These are phyloP conservation scores for Crocodylus rhombifer DNA, from an alignment of 2,797 vertebrate species.

Conservation along the genomic window DNA sequence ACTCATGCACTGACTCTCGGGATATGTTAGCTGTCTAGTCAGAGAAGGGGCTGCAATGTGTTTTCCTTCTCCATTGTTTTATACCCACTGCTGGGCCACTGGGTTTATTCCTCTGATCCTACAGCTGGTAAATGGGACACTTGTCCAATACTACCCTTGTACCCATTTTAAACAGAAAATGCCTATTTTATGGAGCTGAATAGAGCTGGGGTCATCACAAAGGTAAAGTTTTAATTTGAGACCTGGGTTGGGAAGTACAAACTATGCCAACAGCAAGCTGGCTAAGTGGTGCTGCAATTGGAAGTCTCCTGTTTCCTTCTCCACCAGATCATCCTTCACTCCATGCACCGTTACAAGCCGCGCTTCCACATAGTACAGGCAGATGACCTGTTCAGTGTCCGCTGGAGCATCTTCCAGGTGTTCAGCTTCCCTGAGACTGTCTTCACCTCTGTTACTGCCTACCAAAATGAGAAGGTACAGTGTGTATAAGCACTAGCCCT, in stretches of 20 bases:
- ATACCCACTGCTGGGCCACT: not conserved
- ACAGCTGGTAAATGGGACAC: not conserved
- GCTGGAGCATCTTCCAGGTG: conserved; percentile 92
- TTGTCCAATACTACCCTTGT: not conserved
- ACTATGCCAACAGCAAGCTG: not conserved
- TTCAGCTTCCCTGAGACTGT: conserved; percentile 92
- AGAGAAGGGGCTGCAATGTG: not conserved
- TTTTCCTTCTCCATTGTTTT: not conserved
- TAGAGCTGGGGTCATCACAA: not conserved
- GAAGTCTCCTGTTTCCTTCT: conserved; percentile 10
- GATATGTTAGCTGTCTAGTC: not conserved
- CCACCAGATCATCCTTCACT: conserved; percentile 89
- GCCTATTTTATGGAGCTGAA: not conserved
- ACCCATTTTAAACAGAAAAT: not conserved
- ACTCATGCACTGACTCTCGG: not conserved
- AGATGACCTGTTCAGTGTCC: conserved; percentile 90
- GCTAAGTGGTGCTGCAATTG: not conserved
- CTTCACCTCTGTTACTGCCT: conserved; percentile 93
- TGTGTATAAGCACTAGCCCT: not conserved
- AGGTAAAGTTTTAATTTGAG: not conserved
- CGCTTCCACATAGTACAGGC: conserved; percentile 93
- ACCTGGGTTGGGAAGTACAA: not conserved
- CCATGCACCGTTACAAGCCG: conserved; percentile 94
- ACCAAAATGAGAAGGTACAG: conserved; percentile 91
- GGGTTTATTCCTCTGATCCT: not conserved